Percentiles rank a stretch among this genome's conserved stretches.
phyloP scores from a whole-genome alignment of 2,113 vertebrate genomes.

The Pygathrix nemaeus region DNA sequence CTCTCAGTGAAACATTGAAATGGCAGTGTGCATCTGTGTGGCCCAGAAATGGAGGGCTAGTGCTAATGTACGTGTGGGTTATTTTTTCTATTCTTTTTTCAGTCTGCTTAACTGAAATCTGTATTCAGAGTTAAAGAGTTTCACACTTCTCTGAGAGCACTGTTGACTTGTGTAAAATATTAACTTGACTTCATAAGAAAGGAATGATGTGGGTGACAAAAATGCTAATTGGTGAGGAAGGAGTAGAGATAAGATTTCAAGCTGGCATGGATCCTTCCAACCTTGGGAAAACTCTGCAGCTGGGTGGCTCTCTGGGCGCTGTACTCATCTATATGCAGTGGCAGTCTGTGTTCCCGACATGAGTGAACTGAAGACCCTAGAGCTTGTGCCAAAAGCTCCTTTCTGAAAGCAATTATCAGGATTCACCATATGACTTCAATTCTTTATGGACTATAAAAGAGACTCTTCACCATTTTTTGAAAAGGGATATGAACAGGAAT shows the following conservation, averaged over 20 bases:
- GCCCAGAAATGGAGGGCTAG: neutral
- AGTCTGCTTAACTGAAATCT: neutral
- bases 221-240: slow-evolving; percentile 46
- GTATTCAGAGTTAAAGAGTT: slow-evolving; percentile 1
- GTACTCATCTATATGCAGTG: slow-evolving; percentile 61
- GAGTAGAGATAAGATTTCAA: slow-evolving; percentile 47
- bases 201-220: slow-evolving; percentile 13
- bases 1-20: neutral
- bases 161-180: slow-evolving; percentile 2
- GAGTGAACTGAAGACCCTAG: slow-evolving; percentile 15
- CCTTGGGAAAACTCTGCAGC: slow-evolving; percentile 5
- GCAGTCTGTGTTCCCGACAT: slow-evolving; percentile 19
- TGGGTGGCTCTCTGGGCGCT: neutral
- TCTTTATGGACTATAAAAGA: slow-evolving; percentile 68
- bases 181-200: slow-evolving; percentile 61
- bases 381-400: slow-evolving; percentile 54
- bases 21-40: neutral
- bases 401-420: slow-evolving; percentile 77
- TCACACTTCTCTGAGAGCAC: neutral
- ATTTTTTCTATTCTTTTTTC: slow-evolving; percentile 9
- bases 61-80: neutral
- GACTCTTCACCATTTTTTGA: slow-evolving; percentile 61
- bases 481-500: slow-evolving; percentile 53
- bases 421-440: slow-evolving; percentile 69
- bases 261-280: slow-evolving; percentile 5